These are phyloP conservation scores for Sapajus apella DNA, from an alignment of 2,113 vertebrate species.

Conservation along the genomic window DNA sequence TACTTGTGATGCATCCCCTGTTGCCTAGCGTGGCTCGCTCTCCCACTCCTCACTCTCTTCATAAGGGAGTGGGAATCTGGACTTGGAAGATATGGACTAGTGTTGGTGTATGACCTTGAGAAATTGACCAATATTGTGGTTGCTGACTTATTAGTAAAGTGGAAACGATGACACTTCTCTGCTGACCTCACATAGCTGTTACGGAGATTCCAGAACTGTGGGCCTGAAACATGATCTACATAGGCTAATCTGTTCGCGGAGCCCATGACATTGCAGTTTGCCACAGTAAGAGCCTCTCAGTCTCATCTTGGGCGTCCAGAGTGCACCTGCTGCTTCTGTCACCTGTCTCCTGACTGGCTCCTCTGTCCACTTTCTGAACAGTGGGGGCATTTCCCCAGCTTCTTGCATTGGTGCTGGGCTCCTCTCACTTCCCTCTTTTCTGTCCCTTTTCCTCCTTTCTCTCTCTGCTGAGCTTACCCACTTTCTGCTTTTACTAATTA, in stretches of 20 bases:
- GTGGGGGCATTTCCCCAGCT: not conserved
- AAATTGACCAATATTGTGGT: not conserved
- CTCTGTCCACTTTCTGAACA: not conserved
- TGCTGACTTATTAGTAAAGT: not conserved
- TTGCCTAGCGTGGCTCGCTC: not conserved
- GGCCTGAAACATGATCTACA: not conserved
- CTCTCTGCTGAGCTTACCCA: not conserved
- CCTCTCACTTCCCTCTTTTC: not conserved
- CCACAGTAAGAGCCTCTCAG: not conserved
- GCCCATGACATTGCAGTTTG: not conserved
- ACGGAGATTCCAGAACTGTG: not conserved
- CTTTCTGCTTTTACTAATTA: not conserved
- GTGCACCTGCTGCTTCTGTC: not conserved
- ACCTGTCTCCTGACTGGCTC: not conserved
- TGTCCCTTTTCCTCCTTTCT: not conserved
- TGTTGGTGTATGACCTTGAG: not conserved
- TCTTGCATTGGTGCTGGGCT: not conserved
- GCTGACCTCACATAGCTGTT: not conserved
- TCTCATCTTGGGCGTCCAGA: no score
- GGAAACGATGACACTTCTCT: not conserved
- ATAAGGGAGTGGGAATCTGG: not conserved
- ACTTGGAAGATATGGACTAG: not conserved
- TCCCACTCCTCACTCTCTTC: fast-evolving
- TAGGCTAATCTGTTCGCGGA: fast-evolving
- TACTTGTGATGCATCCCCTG: not conserved